A percentile compares a stretch with the other conserved stretches of the same genome.
Evolutionary conservation across 53 echinoderm and acorn worm species (phyloP).

Genomic region (Zoroaster sp.): DNA sequence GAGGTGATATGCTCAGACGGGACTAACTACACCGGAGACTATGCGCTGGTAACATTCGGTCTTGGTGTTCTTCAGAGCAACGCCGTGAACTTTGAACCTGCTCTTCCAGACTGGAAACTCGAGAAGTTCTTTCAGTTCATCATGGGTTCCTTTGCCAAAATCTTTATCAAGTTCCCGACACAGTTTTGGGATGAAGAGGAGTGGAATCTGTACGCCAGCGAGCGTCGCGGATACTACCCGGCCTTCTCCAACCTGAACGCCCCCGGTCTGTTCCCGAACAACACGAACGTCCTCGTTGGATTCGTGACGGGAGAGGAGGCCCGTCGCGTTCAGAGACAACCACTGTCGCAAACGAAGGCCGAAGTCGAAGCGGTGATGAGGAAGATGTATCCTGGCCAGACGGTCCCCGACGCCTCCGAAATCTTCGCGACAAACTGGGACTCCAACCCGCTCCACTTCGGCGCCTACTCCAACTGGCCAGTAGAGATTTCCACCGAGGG

Average conservation of each 20-base stretch:
- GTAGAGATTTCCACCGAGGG: conserved; percentile 57
- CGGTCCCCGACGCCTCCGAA: conserved; percentile 6
- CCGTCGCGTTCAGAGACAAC: too few relatives aligned
- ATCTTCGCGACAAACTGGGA: conserved; percentile 31
- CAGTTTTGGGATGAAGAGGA: conserved; percentile 51
- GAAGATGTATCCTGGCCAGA: background rate
- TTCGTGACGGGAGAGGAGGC: conserved; percentile 45
- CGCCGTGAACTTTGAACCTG: conserved; percentile 26
- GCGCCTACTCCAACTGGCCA: conserved; percentile 61
- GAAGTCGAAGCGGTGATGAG: conserved; percentile 18
- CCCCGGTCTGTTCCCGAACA: conserved; percentile 1
- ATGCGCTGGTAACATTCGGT: conserved; percentile 46
- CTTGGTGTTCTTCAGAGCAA: too few relatives aligned
- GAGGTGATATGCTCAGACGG: too few relatives aligned
- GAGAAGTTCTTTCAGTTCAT: too few relatives aligned
- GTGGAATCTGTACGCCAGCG: too few relatives aligned
- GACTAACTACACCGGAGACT: conserved; percentile 28
- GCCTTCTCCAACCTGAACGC: too few relatives aligned
- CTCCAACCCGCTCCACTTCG: conserved; percentile 12
- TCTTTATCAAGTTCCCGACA: too few relatives aligned
- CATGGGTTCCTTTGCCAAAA: too few relatives aligned
- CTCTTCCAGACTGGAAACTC: conserved; percentile 48
- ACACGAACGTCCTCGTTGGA: conserved; percentile 38
- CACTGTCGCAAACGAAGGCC: too few relatives aligned
- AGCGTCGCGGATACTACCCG: too few relatives aligned